Evolutionary conservation across 2,888 invertebrate species (phyloP), one percentile per base, ranked within the genome.

Genomic region (Teleogryllus oceanicus): DNA sequence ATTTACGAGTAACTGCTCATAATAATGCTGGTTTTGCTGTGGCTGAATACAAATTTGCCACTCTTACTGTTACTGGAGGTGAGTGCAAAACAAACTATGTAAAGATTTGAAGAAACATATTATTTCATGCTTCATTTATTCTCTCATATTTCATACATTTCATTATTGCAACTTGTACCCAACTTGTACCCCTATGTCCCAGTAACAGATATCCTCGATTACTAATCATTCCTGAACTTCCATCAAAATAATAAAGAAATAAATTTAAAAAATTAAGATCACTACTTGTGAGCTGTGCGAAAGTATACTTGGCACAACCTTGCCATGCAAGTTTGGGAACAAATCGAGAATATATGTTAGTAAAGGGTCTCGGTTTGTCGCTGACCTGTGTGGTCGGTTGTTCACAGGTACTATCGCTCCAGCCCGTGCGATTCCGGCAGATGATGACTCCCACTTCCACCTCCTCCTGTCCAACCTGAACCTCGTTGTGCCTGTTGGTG

Each of bases 1-100:
- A 95, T 85, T 90, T 98, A 83, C 91, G 95, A 82, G 96, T 97
- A 75, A 96, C 96, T 2, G 95, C 96, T 8, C 95, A 97, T 88
- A 98, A 97, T 87, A 97, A 97, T 85, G 98, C 98, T 82, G 98
- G 98, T 78, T 96, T 96, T 85, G 95, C 96, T 75, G 96, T 97
- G 78, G 97, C 96, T 81, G 95, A 96, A 88, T 96, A 97, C 86
- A 96, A 96, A 89, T 97, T 98, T 87, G 96, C 97, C 21, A 98
- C 98, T 2, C 90, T 97, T 51, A 97, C 97, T 50, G 92, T 94
- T 83, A 95, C 96, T 83, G 98, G 98, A 91, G 96, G 97, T 97
- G 91, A 89, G 90, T 62, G 62, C 13, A 62, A 37, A 37, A 88
- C 82, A 62, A 24, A 50, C 78, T 75, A 77, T 74, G 37, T 76